Evolutionary conservation across 1,140 invertebrate genomes (phyloP).

Genomic region (Ceratina calcarata): DNA sequence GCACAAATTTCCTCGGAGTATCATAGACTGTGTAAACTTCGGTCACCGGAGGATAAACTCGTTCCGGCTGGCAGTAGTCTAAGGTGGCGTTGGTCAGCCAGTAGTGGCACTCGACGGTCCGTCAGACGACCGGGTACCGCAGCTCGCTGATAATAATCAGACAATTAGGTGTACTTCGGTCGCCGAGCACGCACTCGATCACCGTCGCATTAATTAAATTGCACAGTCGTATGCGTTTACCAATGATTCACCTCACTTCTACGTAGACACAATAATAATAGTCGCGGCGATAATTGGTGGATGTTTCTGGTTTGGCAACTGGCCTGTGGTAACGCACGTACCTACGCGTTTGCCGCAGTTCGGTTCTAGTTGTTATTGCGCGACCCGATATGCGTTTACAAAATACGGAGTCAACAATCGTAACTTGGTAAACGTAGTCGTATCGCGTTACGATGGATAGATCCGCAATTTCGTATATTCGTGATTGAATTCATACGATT

Average conservation of each 20-base stretch:
- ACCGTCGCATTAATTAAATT: conserved; percentile 22
- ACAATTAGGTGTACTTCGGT: background rate
- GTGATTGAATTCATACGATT: too few relatives aligned
- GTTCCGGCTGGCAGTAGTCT: background rate
- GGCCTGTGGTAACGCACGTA: background rate
- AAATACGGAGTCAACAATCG: too few relatives aligned
- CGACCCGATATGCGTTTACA: background rate
- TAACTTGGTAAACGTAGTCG: too few relatives aligned
- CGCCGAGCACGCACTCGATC: background rate
- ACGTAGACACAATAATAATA: background rate
- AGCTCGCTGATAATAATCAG: background rate
- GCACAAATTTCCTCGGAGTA: background rate
- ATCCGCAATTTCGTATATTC: too few relatives aligned
- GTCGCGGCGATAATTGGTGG: conserved; percentile 9
- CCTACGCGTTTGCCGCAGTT: background rate
- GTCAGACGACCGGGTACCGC: background rate
- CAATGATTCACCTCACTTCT: background rate
- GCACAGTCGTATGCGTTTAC: background rate
- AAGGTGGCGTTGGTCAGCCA: background rate
- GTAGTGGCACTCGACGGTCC: background rate
- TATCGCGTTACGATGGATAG: too few relatives aligned
- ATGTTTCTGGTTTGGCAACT: background rate
- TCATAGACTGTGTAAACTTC: background rate
- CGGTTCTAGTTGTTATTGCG: too few relatives aligned
- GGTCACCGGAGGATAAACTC: background rate